Conservation (phyloP, 2,113 vertebrate species). For the Coturnix japonica region DNA sequence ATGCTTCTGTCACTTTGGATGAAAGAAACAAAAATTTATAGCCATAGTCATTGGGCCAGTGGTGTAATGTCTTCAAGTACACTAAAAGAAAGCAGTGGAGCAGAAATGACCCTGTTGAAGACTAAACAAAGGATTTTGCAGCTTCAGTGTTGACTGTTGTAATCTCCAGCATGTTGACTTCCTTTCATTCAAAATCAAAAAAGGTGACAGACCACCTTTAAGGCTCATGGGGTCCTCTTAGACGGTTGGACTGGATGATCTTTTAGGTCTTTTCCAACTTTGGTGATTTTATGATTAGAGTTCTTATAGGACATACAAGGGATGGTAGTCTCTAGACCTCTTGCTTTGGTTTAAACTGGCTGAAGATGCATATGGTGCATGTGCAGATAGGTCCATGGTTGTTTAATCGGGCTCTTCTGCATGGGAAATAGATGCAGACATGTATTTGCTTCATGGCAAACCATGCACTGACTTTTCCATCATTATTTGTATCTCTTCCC, state of each 20-base stretch:
- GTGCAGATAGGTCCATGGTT: too few species aligned
- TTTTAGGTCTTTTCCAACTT: too few species aligned
- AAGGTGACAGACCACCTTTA: background rate
- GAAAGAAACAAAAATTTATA: background rate
- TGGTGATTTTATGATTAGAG: too few species aligned
- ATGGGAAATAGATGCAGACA: background rate
- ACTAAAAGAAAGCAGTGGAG: background rate
- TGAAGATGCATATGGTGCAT: background rate
- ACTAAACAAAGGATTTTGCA: background rate
- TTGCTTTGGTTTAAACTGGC: background rate
- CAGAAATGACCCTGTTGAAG: background rate
- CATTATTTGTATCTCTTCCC: background rate
- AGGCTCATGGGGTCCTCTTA: background rate
- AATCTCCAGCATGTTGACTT: background rate
- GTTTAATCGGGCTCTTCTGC: background rate
- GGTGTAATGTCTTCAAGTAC: background rate
- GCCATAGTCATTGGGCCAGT: background rate
- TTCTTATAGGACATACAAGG: background rate
- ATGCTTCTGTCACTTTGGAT: background rate
- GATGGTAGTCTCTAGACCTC: background rate
- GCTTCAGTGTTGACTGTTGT: background rate
- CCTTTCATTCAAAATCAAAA: fast-evolving
- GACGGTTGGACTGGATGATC: too few species aligned
- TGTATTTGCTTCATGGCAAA: background rate
- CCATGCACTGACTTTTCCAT: background rate